phyloP scores from a whole-genome alignment of 2,888 invertebrate species.

The Candidula unifasciata region DNA sequence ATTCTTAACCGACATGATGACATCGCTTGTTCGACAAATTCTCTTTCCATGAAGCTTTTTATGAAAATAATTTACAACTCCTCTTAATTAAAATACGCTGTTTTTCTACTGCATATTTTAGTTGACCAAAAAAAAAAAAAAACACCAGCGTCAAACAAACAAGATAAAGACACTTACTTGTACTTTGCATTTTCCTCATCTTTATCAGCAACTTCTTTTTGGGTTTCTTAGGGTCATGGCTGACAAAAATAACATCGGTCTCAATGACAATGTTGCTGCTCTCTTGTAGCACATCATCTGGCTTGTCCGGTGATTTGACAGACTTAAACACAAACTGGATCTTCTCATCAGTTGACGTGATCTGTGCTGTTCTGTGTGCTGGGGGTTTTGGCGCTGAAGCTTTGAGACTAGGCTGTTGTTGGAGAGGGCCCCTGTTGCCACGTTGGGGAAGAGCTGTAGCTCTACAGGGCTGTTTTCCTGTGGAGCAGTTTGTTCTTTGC shows the following conservation, averaged over 20 bases:
- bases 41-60: no score
- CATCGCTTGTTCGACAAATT: no score
- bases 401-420: neutral
- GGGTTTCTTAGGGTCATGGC: slow-evolving; percentile 38
- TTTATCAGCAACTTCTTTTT: slow-evolving; percentile 47
- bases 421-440: no score
- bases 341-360: slow-evolving; percentile 34
- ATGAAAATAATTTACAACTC: no score
- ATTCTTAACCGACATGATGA: neutral
- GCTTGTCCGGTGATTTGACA: slow-evolving; percentile 38
- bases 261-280: slow-evolving; percentile 34
- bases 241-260: slow-evolving; percentile 44
- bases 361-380: slow-evolving; percentile 18
- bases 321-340: slow-evolving; percentile 45
- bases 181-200: slow-evolving; percentile 41
- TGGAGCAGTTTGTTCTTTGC: neutral
- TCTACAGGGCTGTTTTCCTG: neutral
- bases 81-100: no score
- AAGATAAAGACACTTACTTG: slow-evolving; percentile 35
- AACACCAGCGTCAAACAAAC: no score
- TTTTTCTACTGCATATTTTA: no score
- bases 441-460: neutral
- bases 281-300: neutral
- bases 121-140: no score
- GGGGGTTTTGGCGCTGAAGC: neutral